Evolutionary conservation across 1,140 invertebrate species (phyloP).

Genomic region (Zaprionus kolodkinae): DNA sequence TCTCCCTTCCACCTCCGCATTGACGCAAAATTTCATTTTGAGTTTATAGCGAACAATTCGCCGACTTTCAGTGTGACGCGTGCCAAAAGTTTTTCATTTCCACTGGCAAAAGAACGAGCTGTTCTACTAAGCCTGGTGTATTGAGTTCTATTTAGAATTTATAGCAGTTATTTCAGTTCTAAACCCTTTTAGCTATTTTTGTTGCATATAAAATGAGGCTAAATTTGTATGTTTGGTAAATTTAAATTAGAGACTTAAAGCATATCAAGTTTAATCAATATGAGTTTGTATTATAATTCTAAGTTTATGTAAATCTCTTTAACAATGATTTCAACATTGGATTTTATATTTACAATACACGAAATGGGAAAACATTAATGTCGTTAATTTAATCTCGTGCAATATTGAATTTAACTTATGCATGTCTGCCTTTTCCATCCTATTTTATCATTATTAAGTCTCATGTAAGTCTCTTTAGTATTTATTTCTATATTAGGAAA

Average conservation of each 20-base stretch:
- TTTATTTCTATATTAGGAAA: background rate
- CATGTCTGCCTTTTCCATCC: background rate
- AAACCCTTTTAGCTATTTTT: background rate
- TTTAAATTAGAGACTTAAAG: background rate
- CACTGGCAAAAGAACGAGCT: slow-evolving; percentile 26
- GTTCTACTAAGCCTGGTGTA: background rate
- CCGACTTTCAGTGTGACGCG: slow-evolving; percentile 59
- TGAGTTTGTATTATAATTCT: background rate
- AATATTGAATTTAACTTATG: too few relatives aligned
- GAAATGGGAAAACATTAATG: too few relatives aligned
- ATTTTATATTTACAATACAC: too few relatives aligned
- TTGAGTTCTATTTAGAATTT: background rate
- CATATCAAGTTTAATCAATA: background rate
- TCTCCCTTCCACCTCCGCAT: background rate
- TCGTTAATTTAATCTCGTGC: too few relatives aligned
- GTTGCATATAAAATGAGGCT: background rate
- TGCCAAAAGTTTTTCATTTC: slow-evolving; percentile 62
- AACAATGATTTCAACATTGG: background rate
- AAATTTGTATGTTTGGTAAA: background rate
- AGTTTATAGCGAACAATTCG: slow-evolving; percentile 65
- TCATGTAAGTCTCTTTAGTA: background rate
- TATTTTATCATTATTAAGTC: background rate
- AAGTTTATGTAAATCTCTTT: background rate
- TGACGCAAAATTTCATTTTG: slow-evolving; percentile 71
- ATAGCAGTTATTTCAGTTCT: slow-evolving; percentile 3